These are phyloP conservation scores for Ancistrus triradiatus DNA, from an alignment of 2,113 vertebrate genomes.

Conservation along the genomic window DNA sequence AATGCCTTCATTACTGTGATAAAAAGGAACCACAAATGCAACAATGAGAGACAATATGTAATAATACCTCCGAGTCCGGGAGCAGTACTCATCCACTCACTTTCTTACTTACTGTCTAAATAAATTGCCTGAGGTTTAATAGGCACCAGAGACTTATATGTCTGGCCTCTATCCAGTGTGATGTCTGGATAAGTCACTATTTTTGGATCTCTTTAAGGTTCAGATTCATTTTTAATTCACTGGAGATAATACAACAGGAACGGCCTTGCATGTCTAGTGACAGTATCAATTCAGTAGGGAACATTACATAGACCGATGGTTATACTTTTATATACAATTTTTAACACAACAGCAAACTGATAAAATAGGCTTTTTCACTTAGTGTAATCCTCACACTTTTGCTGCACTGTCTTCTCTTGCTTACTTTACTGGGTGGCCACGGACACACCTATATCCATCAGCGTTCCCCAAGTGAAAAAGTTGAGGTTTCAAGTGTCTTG, in stretches of 20 bases:
- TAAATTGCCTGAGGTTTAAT: slow-evolving; percentile 7
- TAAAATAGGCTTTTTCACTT: no score
- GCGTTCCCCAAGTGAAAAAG: not conserved
- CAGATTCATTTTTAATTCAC: slow-evolving; percentile 24
- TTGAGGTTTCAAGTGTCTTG: slow-evolving; percentile 7
- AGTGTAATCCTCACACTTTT: not conserved
- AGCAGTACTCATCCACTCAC: no score
- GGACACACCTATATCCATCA: slow-evolving; percentile 7
- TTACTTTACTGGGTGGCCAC: slow-evolving; percentile 1
- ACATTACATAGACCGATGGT: no score
- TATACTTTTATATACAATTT: no score
- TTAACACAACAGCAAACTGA: no score
- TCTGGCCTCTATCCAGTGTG: not conserved
- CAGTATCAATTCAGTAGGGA: not conserved
- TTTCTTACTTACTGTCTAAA: slow-evolving; percentile 3
- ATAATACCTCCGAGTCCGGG: no score
- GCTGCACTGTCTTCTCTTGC: not conserved
- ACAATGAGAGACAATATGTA: not conserved
- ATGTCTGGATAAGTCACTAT: not conserved
- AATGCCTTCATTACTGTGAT: slow-evolving; percentile 22
- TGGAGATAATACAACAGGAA: slow-evolving; percentile 2
- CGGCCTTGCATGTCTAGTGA: slow-evolving; percentile 13
- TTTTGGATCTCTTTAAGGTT: slow-evolving; percentile 6
- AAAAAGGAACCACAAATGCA: slow-evolving; percentile 7
- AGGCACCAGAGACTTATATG: not conserved